phyloP scores from a whole-genome alignment of 2,888 invertebrate genomes.

The Machimus rusticus region DNA sequence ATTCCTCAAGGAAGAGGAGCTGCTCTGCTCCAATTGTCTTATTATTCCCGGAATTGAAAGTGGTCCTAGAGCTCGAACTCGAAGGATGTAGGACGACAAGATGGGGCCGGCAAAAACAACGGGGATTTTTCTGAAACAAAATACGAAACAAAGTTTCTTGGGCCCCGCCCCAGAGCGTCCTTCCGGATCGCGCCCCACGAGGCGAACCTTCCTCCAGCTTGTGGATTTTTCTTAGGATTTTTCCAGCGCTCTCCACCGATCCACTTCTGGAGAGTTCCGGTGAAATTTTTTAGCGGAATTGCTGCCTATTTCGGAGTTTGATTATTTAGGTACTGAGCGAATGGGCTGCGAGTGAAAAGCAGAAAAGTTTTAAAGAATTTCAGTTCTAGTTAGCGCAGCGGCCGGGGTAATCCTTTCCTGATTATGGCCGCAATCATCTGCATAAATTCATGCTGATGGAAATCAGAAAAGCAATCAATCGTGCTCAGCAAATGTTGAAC shows the following conservation, averaged over 20 bases:
- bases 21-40: background rate
- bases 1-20: background rate
- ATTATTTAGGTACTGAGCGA: background rate
- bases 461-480: background rate
- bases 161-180: background rate
- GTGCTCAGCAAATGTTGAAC: background rate
- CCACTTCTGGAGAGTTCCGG: background rate
- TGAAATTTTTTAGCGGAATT: background rate
- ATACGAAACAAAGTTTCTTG: background rate
- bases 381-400: background rate
- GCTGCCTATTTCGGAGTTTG: background rate
- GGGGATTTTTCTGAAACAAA: background rate
- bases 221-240: slow-evolving; percentile 4
- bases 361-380: background rate
- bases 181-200: background rate
- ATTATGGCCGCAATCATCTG: background rate
- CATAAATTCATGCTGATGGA: background rate
- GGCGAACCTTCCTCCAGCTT: background rate
- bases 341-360: background rate
- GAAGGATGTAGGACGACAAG: background rate
- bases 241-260: background rate
- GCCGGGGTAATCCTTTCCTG: background rate
- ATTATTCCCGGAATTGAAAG: background rate
- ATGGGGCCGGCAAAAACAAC: background rate
- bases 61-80: background rate